phyloP scores from a whole-genome alignment of 2,888 invertebrate species.

The Acanthococcus lagerstroemiae region DNA sequence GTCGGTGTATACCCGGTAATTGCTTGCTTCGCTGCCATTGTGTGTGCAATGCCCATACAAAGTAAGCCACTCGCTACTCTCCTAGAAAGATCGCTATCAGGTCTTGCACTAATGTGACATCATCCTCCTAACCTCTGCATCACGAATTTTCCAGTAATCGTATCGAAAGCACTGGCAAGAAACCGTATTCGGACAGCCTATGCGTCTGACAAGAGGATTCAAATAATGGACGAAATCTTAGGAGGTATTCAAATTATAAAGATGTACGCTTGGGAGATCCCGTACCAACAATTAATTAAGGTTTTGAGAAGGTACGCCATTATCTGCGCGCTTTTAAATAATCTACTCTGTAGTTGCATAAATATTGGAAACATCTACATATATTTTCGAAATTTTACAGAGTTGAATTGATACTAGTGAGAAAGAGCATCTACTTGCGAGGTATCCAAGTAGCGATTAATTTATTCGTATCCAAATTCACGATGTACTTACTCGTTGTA shows the following conservation, averaged over 20 bases:
- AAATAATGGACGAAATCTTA: slow-evolving; percentile 90
- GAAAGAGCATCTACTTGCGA: slow-evolving; percentile 51
- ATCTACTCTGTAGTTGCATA: too few species aligned
- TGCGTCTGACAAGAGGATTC: slow-evolving; percentile 49
- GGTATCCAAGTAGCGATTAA: slow-evolving; percentile 51
- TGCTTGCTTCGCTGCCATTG: slow-evolving; percentile 1
- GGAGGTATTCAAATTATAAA: slow-evolving; percentile 84
- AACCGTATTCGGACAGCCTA: slow-evolving; percentile 11
- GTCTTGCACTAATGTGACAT: not conserved
- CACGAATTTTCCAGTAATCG: not conserved
- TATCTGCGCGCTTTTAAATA: too few species aligned
- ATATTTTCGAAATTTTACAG: too few species aligned
- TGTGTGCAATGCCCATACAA: slow-evolving; percentile 12
- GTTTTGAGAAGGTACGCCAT: slow-evolving; percentile 52
- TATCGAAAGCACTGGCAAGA: slow-evolving; percentile 13
- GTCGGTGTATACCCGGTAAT: not conserved
- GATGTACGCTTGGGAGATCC: slow-evolving; percentile 79
- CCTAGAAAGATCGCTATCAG: not conserved
- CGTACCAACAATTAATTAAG: slow-evolving; percentile 59
- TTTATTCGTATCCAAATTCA: slow-evolving; percentile 58
- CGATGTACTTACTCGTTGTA: slow-evolving; percentile 59
- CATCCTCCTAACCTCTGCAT: not conserved
- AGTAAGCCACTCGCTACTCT: not conserved
- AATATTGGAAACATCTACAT: too few species aligned
- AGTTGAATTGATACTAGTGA: slow-evolving; percentile 47